Evolutionary conservation across 2,797 vertebrate genomes (phyloP), one percentile per base, ranked within the genome.

Genomic region (Pygocentrus nattereri): DNA sequence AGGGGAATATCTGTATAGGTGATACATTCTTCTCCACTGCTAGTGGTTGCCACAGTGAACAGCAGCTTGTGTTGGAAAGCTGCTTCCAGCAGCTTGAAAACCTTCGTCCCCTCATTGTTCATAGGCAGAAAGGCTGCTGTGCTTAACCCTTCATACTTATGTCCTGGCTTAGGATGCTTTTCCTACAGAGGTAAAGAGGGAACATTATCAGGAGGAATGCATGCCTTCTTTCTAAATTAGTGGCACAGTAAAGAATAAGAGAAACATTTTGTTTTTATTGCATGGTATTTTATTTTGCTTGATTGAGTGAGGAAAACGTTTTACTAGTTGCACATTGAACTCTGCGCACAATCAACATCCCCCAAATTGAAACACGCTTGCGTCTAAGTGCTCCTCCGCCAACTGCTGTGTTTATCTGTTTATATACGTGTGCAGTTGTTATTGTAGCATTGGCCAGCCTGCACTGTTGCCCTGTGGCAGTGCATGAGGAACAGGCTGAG

Each of bases 151-250:
- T 69, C 4, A 47, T 90, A 93, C 3, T 80, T 74, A 67, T 90
- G 87, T 0, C 91, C 91, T 1, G 93, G 92, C 19, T 89, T 82
- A 21, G 93, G 93, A 49, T 94, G 92, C 1, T 72, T 85, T 3
- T 88, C 87, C 93, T 94, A 82, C 23, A 81, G 52, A 68, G 19
- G 18, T n/a, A 41, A 54, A 3, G 38, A 38, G n/a, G 30, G 31
- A 31, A 70, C 3, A 54, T 13, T 30, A 12, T 62, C 56, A 84
- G 19, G n/a, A 64, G 10, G 5, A 27, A 19, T 34, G 12, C 8
- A 70, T 27, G 31, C 19, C 41, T 25, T 12, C 10, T 44, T 11
- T 62, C 58, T 3, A n/a, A 31, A 10, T 11, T 77, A 5, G 15
- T 50, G 41, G 58, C 78, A 67, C 23, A 72, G 41, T 34, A 31